Percentiles rank a stretch among this genome's conserved stretches.
These are phyloP conservation scores for Lycaena phlaeas DNA, from an alignment of 2,888 invertebrate species.

Conservation along the genomic window DNA sequence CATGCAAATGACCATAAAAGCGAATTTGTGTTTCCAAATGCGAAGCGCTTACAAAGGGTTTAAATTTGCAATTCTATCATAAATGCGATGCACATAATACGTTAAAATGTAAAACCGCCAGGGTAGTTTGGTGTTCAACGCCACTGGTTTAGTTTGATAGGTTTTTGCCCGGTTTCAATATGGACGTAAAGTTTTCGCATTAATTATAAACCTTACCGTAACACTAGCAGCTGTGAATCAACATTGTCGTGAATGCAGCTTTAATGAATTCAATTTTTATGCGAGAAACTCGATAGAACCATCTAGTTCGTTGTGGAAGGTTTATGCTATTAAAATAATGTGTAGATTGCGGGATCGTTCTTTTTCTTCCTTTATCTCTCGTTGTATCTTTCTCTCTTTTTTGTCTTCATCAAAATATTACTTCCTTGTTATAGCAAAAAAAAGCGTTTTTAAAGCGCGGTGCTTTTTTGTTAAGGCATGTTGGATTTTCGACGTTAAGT, in stretches of 20 bases:
- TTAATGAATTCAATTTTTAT: neutral
- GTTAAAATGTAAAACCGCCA: conserved; percentile 53
- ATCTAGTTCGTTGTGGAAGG: too few species aligned
- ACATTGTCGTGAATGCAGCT: conserved; percentile 1
- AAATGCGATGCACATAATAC: conserved; percentile 60
- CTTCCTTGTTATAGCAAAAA: too few species aligned
- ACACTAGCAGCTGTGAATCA: conserved; percentile 6
- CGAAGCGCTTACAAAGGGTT: conserved; percentile 68
- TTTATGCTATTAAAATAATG: too few species aligned
- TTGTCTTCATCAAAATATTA: too few species aligned
- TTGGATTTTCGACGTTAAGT: too few species aligned
- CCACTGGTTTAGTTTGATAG: conserved; percentile 18
- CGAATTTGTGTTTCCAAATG: conserved; percentile 68
- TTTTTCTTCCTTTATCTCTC: too few species aligned
- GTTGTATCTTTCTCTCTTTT: too few species aligned
- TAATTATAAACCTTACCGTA: conserved; percentile 7
- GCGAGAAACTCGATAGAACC: too few species aligned
- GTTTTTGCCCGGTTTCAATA: conserved; percentile 13
- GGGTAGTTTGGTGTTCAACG: conserved; percentile 38
- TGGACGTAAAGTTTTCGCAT: conserved; percentile 9
- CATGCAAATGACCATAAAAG: conserved; percentile 70
- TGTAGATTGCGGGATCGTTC: too few species aligned
- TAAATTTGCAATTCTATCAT: conserved; percentile 71
- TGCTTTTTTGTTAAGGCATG: too few species aligned
- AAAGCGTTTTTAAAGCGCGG: too few species aligned